Evolutionary conservation across 2,797 vertebrate genomes (phyloP).

Genomic region (Spinibarbus caldwelli): DNA sequence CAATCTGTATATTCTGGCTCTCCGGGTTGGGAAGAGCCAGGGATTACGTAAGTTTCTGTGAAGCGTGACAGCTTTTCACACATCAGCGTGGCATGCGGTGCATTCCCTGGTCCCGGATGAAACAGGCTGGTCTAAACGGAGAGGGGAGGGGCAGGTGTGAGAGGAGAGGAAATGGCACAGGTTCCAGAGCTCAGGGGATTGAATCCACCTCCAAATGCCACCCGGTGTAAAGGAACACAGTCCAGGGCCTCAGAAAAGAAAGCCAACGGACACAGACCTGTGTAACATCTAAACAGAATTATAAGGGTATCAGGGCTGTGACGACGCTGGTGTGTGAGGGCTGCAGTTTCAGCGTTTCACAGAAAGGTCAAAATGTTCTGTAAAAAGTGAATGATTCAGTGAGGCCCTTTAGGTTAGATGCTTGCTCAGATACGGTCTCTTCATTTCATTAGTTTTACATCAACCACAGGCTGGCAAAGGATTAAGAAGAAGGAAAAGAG

Average conservation of each 20-base stretch:
- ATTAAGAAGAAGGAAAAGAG: not conserved
- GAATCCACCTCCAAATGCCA: constrained; percentile 55
- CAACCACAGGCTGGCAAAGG: not conserved
- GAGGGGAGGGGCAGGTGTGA: constrained; percentile 44
- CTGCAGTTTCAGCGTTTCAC: constrained; percentile 23
- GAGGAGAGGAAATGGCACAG: constrained; percentile 55
- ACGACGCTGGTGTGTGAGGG: constrained; percentile 15
- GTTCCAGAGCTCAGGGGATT: constrained; percentile 64
- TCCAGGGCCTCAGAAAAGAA: not conserved
- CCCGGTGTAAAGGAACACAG: constrained; percentile 25
- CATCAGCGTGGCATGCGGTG: constrained; percentile 62
- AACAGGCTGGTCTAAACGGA: constrained; percentile 55
- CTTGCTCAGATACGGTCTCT: not conserved
- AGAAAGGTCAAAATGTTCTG: constrained; percentile 4
- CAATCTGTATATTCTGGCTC: constrained; percentile 34
- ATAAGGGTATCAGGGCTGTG: constrained; percentile 16
- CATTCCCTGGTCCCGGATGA: constrained; percentile 46
- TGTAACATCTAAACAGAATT: constrained; percentile 24
- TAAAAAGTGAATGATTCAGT: constrained; percentile 15
- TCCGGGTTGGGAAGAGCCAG: constrained; percentile 42
- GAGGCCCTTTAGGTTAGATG: not conserved
- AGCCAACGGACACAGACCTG: not conserved
- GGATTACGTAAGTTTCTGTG: constrained; percentile 63
- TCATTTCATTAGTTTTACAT: constrained; percentile 27
- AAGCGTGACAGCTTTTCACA: constrained; percentile 67